Evolutionary conservation across 2,888 invertebrate genomes (phyloP), one percentile per base, ranked within the genome.

Genomic region (Pristionchus entomophagus): DNA sequence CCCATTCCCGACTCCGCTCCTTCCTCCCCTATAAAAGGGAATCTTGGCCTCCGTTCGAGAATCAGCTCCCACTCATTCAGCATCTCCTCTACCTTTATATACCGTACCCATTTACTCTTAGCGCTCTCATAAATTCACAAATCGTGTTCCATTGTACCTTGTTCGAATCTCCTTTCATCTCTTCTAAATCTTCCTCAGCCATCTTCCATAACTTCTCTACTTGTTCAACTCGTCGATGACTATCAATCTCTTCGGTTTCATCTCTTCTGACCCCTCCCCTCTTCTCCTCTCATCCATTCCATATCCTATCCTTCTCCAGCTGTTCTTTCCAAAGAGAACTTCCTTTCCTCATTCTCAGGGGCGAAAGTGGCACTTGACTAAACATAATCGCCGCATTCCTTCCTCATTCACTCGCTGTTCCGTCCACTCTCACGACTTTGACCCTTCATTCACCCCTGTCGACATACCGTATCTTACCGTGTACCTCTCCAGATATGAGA

Each of bases 181-280:
- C 41, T 14, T 73, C 26, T 38, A 69, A 22, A 38, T 73, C 73
- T 17, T 26, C 26, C 41, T 26, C 12, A 32, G 29, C n/a, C 41
- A 73, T 73, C 73, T 73, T 73, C 65, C 73, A 73, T 73, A 73
- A 73, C 73, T 73, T 73, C 41, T 65, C 35, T 32, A 35, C 65
- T 73, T 45, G 73, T 73, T 73, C 22, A n/a, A 5, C 5, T 12
- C 35, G 32, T 78, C 78, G 32, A 29, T 29, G 51, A 3, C 51
- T 26, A 51, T 51, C 49, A 29, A 45, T 78, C 29, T 45, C 41
- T 26, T 22, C n/a, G 1, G 3, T 51, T 45, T 45, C 77, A 45
- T 29, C 51, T 49, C 29, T 53, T 14, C 51, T 29, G 51, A 35
- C 26, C 32, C 51, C 35, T 53, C 32, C 32, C 78, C 5, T 53